phyloP scores from a whole-genome alignment of 2,888 invertebrate genomes.

The Eupithecia pulchellata region DNA sequence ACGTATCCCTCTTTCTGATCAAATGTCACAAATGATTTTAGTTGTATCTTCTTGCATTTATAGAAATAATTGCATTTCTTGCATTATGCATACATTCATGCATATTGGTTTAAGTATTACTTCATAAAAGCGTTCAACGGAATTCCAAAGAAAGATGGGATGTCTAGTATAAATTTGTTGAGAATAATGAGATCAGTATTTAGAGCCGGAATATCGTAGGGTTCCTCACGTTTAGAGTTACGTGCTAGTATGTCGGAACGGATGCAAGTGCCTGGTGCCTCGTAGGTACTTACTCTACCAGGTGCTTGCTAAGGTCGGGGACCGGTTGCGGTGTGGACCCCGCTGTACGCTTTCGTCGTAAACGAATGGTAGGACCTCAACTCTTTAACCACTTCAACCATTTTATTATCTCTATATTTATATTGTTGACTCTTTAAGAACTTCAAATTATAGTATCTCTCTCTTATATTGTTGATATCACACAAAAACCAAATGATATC shows the following conservation, averaged over 20 bases:
- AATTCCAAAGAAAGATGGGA: slow-evolving; percentile 30
- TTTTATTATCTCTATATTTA: background rate
- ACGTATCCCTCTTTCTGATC: slow-evolving; percentile 41
- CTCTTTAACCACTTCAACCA: background rate
- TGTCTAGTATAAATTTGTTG: slow-evolving; percentile 32
- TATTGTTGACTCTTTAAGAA: background rate
- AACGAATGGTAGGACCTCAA: background rate
- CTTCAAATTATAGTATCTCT: background rate
- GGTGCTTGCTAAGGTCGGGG: slow-evolving; percentile 16
- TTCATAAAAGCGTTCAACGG: slow-evolving; percentile 27
- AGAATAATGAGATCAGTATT: slow-evolving; percentile 52
- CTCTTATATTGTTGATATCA: background rate
- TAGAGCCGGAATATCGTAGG: slow-evolving; percentile 51
- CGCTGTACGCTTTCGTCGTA: slow-evolving; percentile 11
- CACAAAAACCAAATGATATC: background rate
- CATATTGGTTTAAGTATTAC: slow-evolving; percentile 28
- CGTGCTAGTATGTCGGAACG: slow-evolving; percentile 41
- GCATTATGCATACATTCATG: slow-evolving; percentile 25
- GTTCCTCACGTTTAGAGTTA: slow-evolving; percentile 58
- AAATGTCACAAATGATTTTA: slow-evolving; percentile 30
- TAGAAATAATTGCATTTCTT: slow-evolving; percentile 14
- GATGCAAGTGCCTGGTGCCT: slow-evolving; percentile 45
- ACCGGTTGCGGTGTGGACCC: slow-evolving; percentile 29
- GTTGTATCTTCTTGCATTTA: slow-evolving; percentile 36
- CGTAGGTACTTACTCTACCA: slow-evolving; percentile 33